A percentile compares a stretch with the other conserved stretches of the same genome.
These are phyloP conservation scores for Drosophila pseudotakahashii DNA, from an alignment of 2,888 invertebrate genomes.

Conservation along the genomic window DNA sequence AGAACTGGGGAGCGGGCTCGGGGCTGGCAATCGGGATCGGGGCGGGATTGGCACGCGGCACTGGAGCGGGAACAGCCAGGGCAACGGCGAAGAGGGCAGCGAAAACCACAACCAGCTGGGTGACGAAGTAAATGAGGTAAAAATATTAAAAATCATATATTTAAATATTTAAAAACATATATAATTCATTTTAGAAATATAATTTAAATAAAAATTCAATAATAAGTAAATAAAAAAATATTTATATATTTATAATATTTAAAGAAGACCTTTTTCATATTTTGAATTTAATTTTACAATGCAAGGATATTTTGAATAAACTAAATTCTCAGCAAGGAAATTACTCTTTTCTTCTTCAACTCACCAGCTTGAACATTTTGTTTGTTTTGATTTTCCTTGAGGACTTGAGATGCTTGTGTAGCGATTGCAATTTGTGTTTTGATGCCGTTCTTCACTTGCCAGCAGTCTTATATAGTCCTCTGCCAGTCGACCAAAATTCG, in stretches of 20 bases:
- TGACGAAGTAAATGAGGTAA: neutral
- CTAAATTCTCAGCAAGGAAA: neutral
- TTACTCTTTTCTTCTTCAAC: constrained; percentile 30
- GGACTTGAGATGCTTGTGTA: constrained; percentile 49
- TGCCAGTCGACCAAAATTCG: constrained; percentile 4
- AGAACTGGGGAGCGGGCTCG: constrained; percentile 76
- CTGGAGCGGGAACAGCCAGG: constrained; percentile 72
- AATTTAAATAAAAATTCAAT: too few relatives aligned
- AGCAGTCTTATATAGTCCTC: constrained; percentile 65
- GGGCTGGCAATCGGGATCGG: constrained; percentile 74
- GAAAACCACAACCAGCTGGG: constrained; percentile 73
- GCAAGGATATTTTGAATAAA: too few relatives aligned
- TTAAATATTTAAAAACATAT: neutral
- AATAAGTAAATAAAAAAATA: too few relatives aligned
- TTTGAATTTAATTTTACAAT: too few relatives aligned
- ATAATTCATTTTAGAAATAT: neutral
- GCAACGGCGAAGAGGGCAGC: constrained; percentile 78
- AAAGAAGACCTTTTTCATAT: too few relatives aligned
- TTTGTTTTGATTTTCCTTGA: constrained; percentile 27
- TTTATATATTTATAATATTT: too few relatives aligned
- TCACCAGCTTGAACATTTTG: constrained; percentile 82
- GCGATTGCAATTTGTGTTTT: constrained; percentile 59
- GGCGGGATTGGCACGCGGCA: constrained; percentile 66
- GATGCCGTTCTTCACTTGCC: constrained; percentile 51
- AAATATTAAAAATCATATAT: neutral